Base-by-base conservation (phyloP, 2,797 vertebrate species). In the Hybognathus amarus region DNA sequence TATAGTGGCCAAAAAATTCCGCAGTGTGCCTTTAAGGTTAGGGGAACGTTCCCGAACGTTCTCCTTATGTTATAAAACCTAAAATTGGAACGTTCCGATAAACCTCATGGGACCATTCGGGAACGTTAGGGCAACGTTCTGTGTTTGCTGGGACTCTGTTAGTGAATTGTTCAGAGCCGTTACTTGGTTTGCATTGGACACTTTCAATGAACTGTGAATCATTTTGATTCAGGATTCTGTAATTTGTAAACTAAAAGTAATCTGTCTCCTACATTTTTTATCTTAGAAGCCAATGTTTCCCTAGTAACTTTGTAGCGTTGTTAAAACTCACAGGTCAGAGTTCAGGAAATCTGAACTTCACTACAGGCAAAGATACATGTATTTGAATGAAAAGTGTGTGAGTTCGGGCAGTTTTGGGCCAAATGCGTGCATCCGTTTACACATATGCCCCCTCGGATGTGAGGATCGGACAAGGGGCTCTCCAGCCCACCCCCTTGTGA, bases 401-500 rank as follows among this genome's bases (percentile, higher is more conserved):
- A 47, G 67, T 36, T 63, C 11, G 20, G 24, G 38, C 74, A 27
- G 30, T 56, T 80, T 69, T 74, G 69, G 36, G 36, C 36, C 36
- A 36, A 61, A 40, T 12, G 33, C 1, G 20, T 59, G 36, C 36
- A 22, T 64, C 69, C 15, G 3, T 74, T 82, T 30, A 52, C 59
- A 82, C 42, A 67, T 52, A 22, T 20, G 15, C 45, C 61, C 52
- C 11, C 67, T 27, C 5, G 8, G 9, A 82, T 22, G 22, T 74
- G 80, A 40, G 33, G 67, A 56, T 54, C 6, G 30, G 73, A 67
- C 54, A 17, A 63, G 78, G 69, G 82, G 30, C 90, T 91, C 93
- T 93, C 89, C 83, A 93, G 85, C 89, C 91, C 78, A 56, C 68
- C 70, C 90, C 92, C 42, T 54, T 9, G 6, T 80, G 75, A 92